Evolutionary conservation across 2,797 vertebrate genomes (phyloP).

Genomic region (Brachyalestes nurse): DNA sequence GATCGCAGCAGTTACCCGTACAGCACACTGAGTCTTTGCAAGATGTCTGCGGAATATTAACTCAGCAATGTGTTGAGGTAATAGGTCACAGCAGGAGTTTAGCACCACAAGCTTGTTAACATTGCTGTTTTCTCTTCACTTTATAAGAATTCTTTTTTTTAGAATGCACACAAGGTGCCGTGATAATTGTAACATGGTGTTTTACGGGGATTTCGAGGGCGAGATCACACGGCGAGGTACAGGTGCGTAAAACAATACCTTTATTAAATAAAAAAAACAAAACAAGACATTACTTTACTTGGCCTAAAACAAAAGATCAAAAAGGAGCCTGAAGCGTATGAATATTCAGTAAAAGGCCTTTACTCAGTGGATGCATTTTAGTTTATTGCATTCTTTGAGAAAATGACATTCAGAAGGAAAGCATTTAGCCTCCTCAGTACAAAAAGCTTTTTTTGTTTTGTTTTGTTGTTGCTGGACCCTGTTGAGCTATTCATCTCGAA

Average conservation of each 20-base stretch:
- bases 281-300: background rate
- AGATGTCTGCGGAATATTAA: slow-evolving; percentile 51
- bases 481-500: background rate
- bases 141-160: slow-evolving; percentile 29
- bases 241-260: slow-evolving; percentile 46
- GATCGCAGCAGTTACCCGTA: slow-evolving; percentile 14
- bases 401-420: slow-evolving; percentile 29
- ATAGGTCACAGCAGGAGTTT: slow-evolving; percentile 51
- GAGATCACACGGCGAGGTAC: slow-evolving; percentile 30
- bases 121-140: slow-evolving; percentile 38
- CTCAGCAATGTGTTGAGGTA: slow-evolving; percentile 47
- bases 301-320: background rate
- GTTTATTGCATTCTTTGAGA: background rate
- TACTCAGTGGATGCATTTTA: background rate
- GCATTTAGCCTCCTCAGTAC: background rate
- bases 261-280: background rate
- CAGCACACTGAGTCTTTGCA: slow-evolving; percentile 29
- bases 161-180: slow-evolving; percentile 31
- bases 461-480: slow-evolving; percentile 4
- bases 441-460: background rate
- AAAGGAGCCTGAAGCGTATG: background rate
- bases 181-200: slow-evolving; percentile 53
- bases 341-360: slow-evolving; percentile 17
- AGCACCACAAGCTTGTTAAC: slow-evolving; percentile 54
- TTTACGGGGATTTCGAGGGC: slow-evolving; percentile 45